phyloP scores from a whole-genome alignment of 2,888 invertebrate genomes.

The Magallana nippona region DNA sequence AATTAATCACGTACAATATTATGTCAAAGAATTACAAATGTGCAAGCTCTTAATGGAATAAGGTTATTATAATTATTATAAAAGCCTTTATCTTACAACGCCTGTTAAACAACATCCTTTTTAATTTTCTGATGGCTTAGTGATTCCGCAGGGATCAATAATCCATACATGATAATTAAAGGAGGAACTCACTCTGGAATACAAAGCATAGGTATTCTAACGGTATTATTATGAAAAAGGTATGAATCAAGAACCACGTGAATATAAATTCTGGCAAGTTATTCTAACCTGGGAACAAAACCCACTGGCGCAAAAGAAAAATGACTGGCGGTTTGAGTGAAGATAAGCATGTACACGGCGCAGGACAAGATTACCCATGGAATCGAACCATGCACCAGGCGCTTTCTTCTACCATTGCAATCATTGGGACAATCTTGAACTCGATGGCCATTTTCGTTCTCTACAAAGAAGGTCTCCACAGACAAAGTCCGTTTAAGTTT shows the following conservation, averaged over 20 bases:
- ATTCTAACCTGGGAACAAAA: too few species aligned
- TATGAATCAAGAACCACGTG: too few species aligned
- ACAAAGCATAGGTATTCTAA: too few species aligned
- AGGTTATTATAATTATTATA: too few species aligned
- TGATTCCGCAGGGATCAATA: constrained; percentile 1
- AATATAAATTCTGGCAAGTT: too few species aligned
- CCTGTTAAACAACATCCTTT: neutral
- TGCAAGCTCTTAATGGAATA: too few species aligned
- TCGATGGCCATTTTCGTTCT: constrained; percentile 55
- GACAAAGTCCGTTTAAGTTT: constrained; percentile 57
- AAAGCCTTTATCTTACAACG: too few species aligned
- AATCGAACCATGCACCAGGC: constrained; percentile 45
- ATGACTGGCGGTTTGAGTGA: neutral
- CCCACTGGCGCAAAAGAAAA: too few species aligned
- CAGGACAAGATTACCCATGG: neutral
- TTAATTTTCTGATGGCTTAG: neutral
- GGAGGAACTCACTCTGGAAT: too few species aligned
- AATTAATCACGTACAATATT: too few species aligned
- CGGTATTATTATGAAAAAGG: too few species aligned
- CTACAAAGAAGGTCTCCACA: constrained; percentile 53
- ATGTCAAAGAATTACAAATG: too few species aligned
- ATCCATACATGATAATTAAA: neutral
- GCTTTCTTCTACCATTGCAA: constrained; percentile 40
- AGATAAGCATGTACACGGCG: neutral
- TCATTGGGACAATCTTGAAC: constrained; percentile 58